These are phyloP conservation scores for Magallana angulata DNA, from an alignment of 1,140 invertebrate genomes.

Conservation along the genomic window DNA sequence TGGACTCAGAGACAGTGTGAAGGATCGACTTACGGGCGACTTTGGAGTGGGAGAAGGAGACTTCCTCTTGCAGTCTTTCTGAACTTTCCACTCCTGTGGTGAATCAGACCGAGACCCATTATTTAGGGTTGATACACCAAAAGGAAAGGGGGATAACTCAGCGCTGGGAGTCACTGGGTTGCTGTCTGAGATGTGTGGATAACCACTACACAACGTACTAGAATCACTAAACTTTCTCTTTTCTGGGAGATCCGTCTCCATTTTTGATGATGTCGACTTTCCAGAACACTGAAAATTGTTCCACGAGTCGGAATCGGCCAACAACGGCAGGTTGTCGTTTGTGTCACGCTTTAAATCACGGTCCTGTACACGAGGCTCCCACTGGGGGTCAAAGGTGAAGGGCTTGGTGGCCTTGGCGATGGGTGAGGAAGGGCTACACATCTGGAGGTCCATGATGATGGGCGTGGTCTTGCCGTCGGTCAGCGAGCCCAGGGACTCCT, in stretches of 20 bases:
- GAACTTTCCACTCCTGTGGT: not conserved
- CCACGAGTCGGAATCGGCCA: constrained; percentile 50
- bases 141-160: constrained; percentile 54
- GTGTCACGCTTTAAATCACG: constrained; percentile 31
- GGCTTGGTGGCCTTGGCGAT: constrained; percentile 59
- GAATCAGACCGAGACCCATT: not conserved
- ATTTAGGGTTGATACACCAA: not conserved
- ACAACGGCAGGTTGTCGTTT: constrained; percentile 48
- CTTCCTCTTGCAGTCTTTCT: constrained; percentile 36
- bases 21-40: constrained; percentile 41
- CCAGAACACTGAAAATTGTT: constrained; percentile 31
- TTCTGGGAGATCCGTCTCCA: not conserved
- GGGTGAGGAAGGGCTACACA: constrained; percentile 69
- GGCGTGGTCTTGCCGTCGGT: constrained; percentile 45
- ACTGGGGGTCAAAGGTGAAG: constrained; percentile 50
- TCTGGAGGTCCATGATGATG: constrained; percentile 69
- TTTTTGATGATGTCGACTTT: not conserved
- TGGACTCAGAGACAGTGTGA: constrained; percentile 41
- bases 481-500: constrained; percentile 35
- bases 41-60: constrained; percentile 28
- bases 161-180: constrained; percentile 41
- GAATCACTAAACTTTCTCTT: constrained; percentile 25
- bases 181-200: not conserved
- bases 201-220: constrained; percentile 1
- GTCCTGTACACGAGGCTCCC: constrained; percentile 6